These are phyloP conservation scores for Stegodyphus dumicola DNA, from an alignment of 1,140 invertebrate genomes.

Conservation along the genomic window DNA sequence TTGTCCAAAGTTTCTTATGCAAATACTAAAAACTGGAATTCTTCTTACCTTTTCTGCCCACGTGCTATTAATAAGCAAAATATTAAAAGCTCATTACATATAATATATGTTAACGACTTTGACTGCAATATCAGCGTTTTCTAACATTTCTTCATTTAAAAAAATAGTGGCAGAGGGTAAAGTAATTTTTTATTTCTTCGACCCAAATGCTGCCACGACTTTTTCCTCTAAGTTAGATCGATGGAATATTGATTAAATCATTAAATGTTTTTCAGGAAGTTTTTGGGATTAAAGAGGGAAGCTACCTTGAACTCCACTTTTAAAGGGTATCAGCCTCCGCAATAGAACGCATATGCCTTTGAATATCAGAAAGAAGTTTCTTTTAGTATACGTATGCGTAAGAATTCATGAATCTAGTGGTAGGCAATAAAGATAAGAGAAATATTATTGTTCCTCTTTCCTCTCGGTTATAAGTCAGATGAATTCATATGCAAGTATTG, in stretches of 20 bases:
- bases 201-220: constrained; percentile 50
- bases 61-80: constrained; percentile 27
- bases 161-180: constrained; percentile 33
- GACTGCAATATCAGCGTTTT: constrained; percentile 50
- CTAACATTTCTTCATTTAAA: constrained; percentile 31
- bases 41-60: neutral
- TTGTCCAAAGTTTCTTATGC: neutral
- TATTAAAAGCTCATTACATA: constrained; percentile 60
- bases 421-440: no score
- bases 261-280: constrained; percentile 57
- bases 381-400: no score
- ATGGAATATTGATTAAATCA: constrained; percentile 61
- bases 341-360: neutral
- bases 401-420: no score
- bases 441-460: no score
- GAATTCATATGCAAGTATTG: no score
- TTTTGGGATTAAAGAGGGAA: constrained; percentile 39
- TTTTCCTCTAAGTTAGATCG: constrained; percentile 49
- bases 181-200: constrained; percentile 55
- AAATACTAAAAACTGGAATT: neutral
- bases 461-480: no score
- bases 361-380: no score
- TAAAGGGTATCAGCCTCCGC: constrained; percentile 16
- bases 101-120: constrained; percentile 59
- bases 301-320: constrained; percentile 19